A percentile compares a stretch with the other conserved stretches of the same genome.
Evolutionary conservation across 2,113 vertebrate genomes (phyloP).

Genomic region (Lipophrys pholis): DNA sequence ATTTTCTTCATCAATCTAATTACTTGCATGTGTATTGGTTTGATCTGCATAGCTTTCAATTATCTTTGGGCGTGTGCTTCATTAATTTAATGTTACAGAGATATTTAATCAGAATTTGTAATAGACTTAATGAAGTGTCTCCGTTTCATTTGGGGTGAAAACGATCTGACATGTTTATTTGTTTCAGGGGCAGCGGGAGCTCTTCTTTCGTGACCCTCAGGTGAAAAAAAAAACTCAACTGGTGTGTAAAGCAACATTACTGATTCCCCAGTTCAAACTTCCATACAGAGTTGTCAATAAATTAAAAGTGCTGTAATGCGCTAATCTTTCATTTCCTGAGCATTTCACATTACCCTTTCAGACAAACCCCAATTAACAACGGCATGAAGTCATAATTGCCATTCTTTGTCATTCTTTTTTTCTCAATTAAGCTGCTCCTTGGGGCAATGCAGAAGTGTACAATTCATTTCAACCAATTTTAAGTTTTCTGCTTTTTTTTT

Average conservation of each 20-base stretch:
- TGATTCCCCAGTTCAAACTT: conserved; percentile 6
- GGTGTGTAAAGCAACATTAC: neutral
- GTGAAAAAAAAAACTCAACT: conserved; percentile 11
- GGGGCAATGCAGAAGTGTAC: conserved; percentile 24
- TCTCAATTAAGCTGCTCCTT: conserved; percentile 53
- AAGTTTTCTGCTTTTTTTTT: neutral
- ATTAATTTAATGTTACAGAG: conserved; percentile 75
- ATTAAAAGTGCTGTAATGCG: conserved; percentile 29
- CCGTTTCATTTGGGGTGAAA: conserved; percentile 61
- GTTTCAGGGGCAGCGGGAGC: conserved; percentile 5
- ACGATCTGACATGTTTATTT: conserved; percentile 70
- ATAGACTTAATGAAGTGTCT: conserved; percentile 74
- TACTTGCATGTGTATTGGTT: conserved; percentile 74
- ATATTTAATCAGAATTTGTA: conserved; percentile 75
- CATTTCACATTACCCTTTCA: conserved; percentile 35
- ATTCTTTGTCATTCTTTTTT: conserved; percentile 18
- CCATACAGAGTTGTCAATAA: conserved; percentile 22
- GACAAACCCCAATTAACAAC: conserved; percentile 56
- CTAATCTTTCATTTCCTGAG: conserved; percentile 47
- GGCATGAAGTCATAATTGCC: conserved; percentile 56
- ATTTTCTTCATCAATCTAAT: conserved; percentile 70
- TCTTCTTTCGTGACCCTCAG: conserved; percentile 22
- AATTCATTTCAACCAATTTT: conserved; percentile 32
- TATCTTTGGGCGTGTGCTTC: conserved; percentile 70
- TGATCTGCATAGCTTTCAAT: conserved; percentile 74